These are phyloP conservation scores for Eira barbara DNA, from an alignment of 2,113 vertebrate genomes.

Conservation along the genomic window DNA sequence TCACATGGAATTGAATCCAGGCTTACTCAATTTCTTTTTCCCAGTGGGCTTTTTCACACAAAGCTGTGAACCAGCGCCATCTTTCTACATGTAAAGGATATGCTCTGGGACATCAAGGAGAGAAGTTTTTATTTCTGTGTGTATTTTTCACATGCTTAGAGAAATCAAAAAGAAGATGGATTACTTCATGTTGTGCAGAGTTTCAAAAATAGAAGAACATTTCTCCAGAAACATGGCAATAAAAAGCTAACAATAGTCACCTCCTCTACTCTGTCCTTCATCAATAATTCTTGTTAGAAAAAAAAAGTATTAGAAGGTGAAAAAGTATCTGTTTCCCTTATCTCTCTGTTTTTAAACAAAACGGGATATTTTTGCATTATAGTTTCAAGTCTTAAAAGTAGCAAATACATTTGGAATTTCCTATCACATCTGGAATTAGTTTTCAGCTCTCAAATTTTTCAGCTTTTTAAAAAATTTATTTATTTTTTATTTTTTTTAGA, in stretches of 20 bases:
- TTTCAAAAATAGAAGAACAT: constrained; percentile 28
- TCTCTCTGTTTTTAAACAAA: neutral
- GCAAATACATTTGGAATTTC: neutral
- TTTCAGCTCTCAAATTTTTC: neutral
- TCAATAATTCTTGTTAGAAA: neutral
- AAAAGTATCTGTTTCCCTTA: neutral
- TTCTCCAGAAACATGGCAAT: neutral
- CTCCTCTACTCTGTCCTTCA: neutral
- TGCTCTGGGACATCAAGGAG: neutral
- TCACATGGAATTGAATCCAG: neutral
- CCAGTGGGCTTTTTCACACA: neutral
- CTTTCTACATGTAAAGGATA: neutral
- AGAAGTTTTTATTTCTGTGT: constrained; percentile 1
- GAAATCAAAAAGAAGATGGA: neutral
- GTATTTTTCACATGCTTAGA: constrained; percentile 13
- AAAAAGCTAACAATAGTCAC: neutral
- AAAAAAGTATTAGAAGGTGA: neutral
- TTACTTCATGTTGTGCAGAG: neutral
- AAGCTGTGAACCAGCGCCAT: neutral
- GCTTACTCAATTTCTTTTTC: neutral
- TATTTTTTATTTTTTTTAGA: neutral
- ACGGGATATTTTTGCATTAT: neutral
- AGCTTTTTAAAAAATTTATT: neutral
- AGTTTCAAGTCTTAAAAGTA: neutral
- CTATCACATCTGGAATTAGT: neutral